These are phyloP conservation scores for Andricus quercusramuli DNA, from an alignment of 2,888 invertebrate genomes.

Conservation along the genomic window DNA sequence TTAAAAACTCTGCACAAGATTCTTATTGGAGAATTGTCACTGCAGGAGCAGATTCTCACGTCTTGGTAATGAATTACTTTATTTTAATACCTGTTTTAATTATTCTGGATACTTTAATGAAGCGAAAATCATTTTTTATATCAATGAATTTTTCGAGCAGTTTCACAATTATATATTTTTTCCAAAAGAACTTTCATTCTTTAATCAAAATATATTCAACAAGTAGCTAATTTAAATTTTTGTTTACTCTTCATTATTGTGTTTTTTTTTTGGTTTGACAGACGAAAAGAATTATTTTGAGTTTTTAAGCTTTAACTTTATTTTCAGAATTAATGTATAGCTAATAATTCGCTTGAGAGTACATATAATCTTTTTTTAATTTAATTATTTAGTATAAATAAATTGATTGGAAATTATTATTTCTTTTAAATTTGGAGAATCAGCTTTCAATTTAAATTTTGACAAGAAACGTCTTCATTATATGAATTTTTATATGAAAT, in stretches of 20 bases:
- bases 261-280: background rate
- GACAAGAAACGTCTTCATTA: no score
- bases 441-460: no score
- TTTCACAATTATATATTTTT: background rate
- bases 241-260: background rate
- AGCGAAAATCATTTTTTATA: background rate
- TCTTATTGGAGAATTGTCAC: conserved; percentile 90
- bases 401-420: no score
- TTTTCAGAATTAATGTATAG: no score
- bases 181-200: background rate
- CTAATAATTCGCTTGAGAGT: no score
- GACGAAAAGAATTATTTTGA: background rate
- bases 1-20: conserved; percentile 69
- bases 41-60: conserved; percentile 94
- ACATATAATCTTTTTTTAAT: no score
- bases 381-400: no score
- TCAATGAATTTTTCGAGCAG: background rate
- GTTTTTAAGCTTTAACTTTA: background rate
- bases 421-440: no score
- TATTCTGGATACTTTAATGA: background rate
- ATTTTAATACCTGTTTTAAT: conserved; percentile 24
- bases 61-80: conserved; percentile 84
- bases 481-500: no score
- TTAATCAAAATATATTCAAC: background rate
- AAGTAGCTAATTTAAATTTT: background rate